These are phyloP conservation scores for Sarcophaga caerulescens DNA, from an alignment of 2,888 invertebrate genomes.

Conservation along the genomic window DNA sequence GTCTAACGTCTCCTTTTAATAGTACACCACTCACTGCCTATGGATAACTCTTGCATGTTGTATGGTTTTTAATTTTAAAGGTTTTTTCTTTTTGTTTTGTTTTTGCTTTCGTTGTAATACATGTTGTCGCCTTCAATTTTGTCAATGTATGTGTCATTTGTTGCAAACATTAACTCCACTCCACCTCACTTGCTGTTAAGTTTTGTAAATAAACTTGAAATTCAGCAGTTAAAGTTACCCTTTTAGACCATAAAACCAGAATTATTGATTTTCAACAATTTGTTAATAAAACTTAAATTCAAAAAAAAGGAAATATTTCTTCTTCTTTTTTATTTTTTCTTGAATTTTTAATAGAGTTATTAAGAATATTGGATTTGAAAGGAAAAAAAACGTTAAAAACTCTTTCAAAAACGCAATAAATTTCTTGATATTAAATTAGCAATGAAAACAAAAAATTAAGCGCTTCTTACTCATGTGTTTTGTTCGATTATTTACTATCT, in stretches of 20 bases:
- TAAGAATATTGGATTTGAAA: too few relatives aligned
- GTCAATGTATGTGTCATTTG: slow-evolving; percentile 47
- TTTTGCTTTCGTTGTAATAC: slow-evolving; percentile 21
- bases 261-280: slow-evolving; percentile 53
- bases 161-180: not conserved
- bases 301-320: too few relatives aligned
- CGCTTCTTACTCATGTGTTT: too few relatives aligned
- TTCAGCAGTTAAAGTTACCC: slow-evolving; percentile 59
- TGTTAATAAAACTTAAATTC: too few relatives aligned
- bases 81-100: not conserved
- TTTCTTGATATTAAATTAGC: too few relatives aligned
- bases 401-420: too few relatives aligned
- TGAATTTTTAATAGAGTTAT: too few relatives aligned
- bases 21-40: not conserved
- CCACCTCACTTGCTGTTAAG: too few relatives aligned
- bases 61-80: slow-evolving; percentile 15
- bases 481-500: too few relatives aligned
- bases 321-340: too few relatives aligned
- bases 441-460: too few relatives aligned
- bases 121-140: slow-evolving; percentile 54
- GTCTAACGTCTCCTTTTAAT: not conserved
- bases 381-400: too few relatives aligned
- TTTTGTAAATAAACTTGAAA: slow-evolving; percentile 19
- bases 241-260: slow-evolving; percentile 29
- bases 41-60: not conserved